phyloP scores from a whole-genome alignment of 1,140 invertebrate species.

The Hormaphis cornu region DNA sequence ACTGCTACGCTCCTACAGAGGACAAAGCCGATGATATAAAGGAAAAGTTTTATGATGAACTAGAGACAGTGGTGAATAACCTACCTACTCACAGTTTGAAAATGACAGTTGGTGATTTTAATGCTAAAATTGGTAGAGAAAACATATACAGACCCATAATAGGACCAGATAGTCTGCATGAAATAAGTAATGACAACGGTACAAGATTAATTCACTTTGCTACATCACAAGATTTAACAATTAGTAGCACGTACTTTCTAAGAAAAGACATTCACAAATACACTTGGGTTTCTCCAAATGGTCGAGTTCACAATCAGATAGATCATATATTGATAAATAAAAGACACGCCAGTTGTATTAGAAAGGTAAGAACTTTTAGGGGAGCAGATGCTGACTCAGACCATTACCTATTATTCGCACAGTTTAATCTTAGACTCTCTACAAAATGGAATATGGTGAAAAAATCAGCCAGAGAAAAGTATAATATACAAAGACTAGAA shows the following conservation, averaged over 20 bases:
- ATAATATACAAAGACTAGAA: not conserved
- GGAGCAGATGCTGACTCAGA: slow-evolving; percentile 31
- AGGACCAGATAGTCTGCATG: slow-evolving; percentile 25
- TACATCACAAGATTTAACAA: not conserved
- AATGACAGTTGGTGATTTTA: slow-evolving; percentile 33
- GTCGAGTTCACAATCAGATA: slow-evolving; percentile 34
- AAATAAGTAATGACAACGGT: slow-evolving; percentile 35
- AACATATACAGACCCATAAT: not conserved
- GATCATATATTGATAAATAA: slow-evolving; percentile 33
- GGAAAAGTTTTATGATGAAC: slow-evolving; percentile 31
- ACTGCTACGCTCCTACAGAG: slow-evolving; percentile 32
- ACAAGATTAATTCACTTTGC: slow-evolving; percentile 32
- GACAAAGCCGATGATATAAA: slow-evolving; percentile 33
- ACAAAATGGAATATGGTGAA: slow-evolving; percentile 1
- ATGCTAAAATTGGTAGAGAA: slow-evolving; percentile 32
- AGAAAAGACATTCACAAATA: slow-evolving; percentile 36
- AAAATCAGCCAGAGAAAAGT: not conserved
- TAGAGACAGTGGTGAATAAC: not conserved
- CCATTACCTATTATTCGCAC: slow-evolving; percentile 16
- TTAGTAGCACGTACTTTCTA: slow-evolving; percentile 33
- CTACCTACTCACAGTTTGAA: slow-evolving; percentile 32
- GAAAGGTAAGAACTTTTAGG: slow-evolving; percentile 29
- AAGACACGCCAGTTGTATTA: slow-evolving; percentile 9
- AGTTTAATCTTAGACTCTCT: slow-evolving; percentile 7
- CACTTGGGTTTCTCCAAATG: slow-evolving; percentile 35